Evolutionary conservation across 2,888 invertebrate genomes (phyloP).

Genomic region (Gibbula magus): DNA sequence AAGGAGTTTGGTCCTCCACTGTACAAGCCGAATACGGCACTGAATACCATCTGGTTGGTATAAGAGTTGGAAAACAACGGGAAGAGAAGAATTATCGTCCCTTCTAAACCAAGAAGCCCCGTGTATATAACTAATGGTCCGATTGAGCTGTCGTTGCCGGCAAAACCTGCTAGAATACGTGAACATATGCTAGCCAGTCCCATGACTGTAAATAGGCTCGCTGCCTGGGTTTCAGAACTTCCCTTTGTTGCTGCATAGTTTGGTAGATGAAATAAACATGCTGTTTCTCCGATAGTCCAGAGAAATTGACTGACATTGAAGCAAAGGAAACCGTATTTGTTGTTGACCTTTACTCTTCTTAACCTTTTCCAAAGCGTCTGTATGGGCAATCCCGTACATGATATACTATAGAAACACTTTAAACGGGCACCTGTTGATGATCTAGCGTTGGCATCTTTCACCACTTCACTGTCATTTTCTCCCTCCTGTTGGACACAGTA

Average conservation of each 20-base stretch:
- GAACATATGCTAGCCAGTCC: not conserved
- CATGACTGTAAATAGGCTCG: too few relatives aligned
- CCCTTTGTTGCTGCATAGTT: not conserved
- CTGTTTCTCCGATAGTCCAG: not conserved
- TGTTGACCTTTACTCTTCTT: too few relatives aligned
- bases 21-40: too few relatives aligned
- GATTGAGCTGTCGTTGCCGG: not conserved
- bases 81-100: too few relatives aligned
- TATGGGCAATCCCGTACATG: too few relatives aligned
- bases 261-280: not conserved
- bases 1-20: too few relatives aligned
- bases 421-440: too few relatives aligned
- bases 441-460: too few relatives aligned
- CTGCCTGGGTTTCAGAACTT: not conserved
- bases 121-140: not conserved
- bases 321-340: not conserved
- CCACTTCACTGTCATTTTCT: too few relatives aligned
- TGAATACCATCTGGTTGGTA: not conserved
- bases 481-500: not conserved
- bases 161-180: not conserved
- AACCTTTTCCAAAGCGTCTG: too few relatives aligned
- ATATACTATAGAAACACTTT: too few relatives aligned
- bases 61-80: not conserved
- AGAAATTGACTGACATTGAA: not conserved
- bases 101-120: too few relatives aligned